Conservation (phyloP, 2,113 vertebrate species). For the Tachycineta bicolor region DNA sequence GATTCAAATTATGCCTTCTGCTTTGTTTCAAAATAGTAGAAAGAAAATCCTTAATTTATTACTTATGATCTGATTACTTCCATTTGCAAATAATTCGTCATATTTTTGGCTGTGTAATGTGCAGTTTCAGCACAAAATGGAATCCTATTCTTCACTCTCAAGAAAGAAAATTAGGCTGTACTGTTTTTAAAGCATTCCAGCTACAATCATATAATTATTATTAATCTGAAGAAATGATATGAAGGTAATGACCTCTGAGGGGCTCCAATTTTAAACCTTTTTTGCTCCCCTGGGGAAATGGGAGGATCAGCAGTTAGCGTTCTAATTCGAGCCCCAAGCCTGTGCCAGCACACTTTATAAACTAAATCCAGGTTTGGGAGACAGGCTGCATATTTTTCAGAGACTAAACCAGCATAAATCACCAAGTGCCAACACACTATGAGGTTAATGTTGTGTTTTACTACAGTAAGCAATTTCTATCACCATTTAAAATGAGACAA, state of each 20-base stretch:
- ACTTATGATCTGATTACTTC: background rate
- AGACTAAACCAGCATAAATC: conserved; percentile 58
- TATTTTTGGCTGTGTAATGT: background rate
- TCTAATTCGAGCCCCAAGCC: background rate
- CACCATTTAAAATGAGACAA: conserved; percentile 61
- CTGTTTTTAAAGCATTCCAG: conserved; percentile 16
- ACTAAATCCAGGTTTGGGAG: conserved; percentile 45
- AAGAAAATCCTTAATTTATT: background rate
- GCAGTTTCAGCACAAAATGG: conserved; percentile 7
- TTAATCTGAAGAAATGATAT: conserved; percentile 6
- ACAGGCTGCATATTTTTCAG: conserved; percentile 48
- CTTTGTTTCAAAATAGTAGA: background rate
- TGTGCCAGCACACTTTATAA: conserved; percentile 52
- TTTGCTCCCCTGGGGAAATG: background rate
- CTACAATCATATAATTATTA: conserved; percentile 22
- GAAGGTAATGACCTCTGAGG: conserved; percentile 9
- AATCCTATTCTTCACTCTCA: background rate
- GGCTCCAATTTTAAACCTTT: conserved; percentile 7
- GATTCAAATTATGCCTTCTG: background rate
- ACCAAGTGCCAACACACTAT: conserved; percentile 42
- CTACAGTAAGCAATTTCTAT: conserved; percentile 68
- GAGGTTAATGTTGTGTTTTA: conserved; percentile 67
- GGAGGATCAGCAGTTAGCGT: background rate
- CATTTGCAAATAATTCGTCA: background rate
- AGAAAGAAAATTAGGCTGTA: background rate